Base-by-base conservation (phyloP, 2,888 invertebrate species). In the Nomada flava region DNA sequence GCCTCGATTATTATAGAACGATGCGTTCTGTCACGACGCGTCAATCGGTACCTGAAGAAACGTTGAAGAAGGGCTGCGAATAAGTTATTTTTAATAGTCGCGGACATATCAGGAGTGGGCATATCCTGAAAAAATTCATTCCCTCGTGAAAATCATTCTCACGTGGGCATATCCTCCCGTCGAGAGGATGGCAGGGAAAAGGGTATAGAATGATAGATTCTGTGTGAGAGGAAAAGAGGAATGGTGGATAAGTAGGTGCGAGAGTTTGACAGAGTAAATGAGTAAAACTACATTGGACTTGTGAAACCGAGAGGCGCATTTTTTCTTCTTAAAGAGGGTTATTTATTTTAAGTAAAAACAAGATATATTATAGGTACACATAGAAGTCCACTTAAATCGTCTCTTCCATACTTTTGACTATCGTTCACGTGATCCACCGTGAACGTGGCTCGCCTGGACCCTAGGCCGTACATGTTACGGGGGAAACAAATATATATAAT, bases 91-190 rank as follows among this genome's bases (percentile, higher is more conserved):
- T 81, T 85, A 86, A 83, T 77, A 76, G 79, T 75, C 86, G 77
- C 77, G 89, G 88, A 92, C 92, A 92, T 92, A 92, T 92, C 92
- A 91, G 89, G 90, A 90, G 87, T 57, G 89, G 87, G 90, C 91
- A 92, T 92, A 91, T 91, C 92, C 89, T 90, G 88, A 79, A 70
- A 20, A 59, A 71, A 64, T 87, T 88, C 82, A 80, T 86, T 84
- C 20, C 72, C 81, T 84, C 77, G 82, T 26, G 63, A 59, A 50
- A 62, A 63, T 68, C 23, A 15, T 20, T 23, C 36, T 36, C 36
- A 36, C 36, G 36, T 36, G 36, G 36, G 36, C 36, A 36, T 36
- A 36, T 36, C 1, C 36, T 36, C 36, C 15, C 15, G 4, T 47
- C 47, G 47, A 47, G 63, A 69, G 44, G n/a, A 72, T 23, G 29